Evolutionary conservation across 2,113 vertebrate species (phyloP), one percentile per base, ranked within the genome.

Genomic region (Dolichotis patagonum): DNA sequence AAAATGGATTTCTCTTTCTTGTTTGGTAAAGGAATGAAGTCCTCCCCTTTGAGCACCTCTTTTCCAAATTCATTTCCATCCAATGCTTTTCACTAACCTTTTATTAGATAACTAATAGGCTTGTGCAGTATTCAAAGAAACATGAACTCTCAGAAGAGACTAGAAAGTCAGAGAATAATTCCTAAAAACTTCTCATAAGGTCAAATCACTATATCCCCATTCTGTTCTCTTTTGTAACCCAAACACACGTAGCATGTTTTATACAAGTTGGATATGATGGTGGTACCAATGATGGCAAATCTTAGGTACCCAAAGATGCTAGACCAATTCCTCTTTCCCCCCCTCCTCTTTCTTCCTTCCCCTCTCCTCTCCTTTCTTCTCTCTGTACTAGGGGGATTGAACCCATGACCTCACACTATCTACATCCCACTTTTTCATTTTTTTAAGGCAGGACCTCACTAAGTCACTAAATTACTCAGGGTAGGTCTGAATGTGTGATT

Each of bases 81-180:
- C 22, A 30, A 65, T 65, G 43, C 24, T 35, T 90, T 96, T 94
- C 46, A 58, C 65, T n/a, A 81, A 41, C 9, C 4, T 85, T 73
- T 69, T 22, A 83, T 58, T 77, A 60, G 38, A 9, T 7, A 88
- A 85, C 20, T n/a, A 62, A 85, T 0, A 12, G 43, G 58, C 67
- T n/a, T 60, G 30, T 13, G 65, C 62, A 60, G 5, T 35, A 81
- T 75, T 91, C 56, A 62, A 69, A 35, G 69, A 95, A 92, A 49
- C 0, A 19, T 0, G 4, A 49, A 80, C 19, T 43, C 2, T 3
- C 75, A 43, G 28, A 95, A 73, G 58, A 95, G 67, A 56, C 35
- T 71, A 22, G n/a, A 30, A 94, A 81, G 26, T 89, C 56, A 69
- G 83, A 96, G 54, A 32, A 60, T 46, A 93, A 88, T 12, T 32